phyloP scores from a whole-genome alignment of 1,140 invertebrate species.

The Cotesia typhae region DNA sequence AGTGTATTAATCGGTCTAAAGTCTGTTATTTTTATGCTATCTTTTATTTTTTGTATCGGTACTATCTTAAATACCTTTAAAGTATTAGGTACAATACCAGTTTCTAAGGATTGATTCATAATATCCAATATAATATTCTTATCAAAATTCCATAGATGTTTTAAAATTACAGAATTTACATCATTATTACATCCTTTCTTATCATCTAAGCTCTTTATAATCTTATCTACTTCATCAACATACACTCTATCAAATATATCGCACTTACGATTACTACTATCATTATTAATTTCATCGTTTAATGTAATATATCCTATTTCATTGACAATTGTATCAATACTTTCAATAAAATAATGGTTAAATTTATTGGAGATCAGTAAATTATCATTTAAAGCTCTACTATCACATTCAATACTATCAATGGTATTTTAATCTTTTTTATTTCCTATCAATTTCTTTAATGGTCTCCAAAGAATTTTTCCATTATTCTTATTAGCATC shows the following conservation, averaged over 20 bases:
- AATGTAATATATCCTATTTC: not conserved
- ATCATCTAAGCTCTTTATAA: no score
- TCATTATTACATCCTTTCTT: no score
- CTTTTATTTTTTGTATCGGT: conserved; percentile 40
- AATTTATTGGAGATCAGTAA: not conserved
- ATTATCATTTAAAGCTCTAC: not conserved
- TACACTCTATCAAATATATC: no score
- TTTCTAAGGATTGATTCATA: conserved; percentile 31
- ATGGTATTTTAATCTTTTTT: not conserved
- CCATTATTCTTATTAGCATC: not conserved
- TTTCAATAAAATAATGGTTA: not conserved
- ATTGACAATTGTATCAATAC: not conserved
- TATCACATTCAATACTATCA: not conserved
- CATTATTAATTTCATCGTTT: not conserved
- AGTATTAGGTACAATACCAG: conserved; percentile 21
- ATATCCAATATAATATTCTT: not conserved
- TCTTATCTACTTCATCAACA: no score
- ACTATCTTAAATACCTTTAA: conserved; percentile 39
- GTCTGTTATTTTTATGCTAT: conserved; percentile 34
- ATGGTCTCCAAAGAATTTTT: not conserved
- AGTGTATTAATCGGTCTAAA: conserved; percentile 40
- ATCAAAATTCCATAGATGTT: no score
- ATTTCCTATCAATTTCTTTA: not conserved
- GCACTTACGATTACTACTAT: no score
- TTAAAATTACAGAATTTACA: no score